Evolutionary conservation across 2,888 invertebrate species (phyloP).

Genomic region (Muscina levida): DNA sequence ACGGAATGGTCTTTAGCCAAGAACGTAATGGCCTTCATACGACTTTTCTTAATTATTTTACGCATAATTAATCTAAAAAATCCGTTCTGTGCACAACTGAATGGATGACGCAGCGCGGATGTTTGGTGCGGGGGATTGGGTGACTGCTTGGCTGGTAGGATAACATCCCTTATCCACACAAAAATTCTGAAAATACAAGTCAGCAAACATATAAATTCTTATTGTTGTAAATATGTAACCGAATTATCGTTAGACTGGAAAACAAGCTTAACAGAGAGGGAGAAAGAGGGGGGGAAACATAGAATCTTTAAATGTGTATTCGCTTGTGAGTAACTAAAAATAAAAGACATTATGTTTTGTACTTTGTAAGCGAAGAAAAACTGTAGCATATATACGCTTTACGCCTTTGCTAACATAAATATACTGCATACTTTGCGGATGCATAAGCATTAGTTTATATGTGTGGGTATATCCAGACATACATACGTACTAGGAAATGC

Average conservation of each 20-base stretch:
- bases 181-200: not conserved
- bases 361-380: not conserved
- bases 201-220: not conserved
- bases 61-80: slow-evolving; percentile 62
- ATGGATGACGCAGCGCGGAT: not conserved
- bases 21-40: slow-evolving; percentile 58
- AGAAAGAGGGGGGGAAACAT: not conserved
- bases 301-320: slow-evolving; percentile 6
- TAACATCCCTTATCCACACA: not conserved
- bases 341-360: slow-evolving; percentile 20
- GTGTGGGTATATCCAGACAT: not conserved
- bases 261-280: not conserved
- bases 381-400: not conserved
- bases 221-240: slow-evolving; percentile 5
- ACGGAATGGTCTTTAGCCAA: slow-evolving; percentile 22
- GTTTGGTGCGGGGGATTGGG: too few species aligned
- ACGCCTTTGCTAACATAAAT: not conserved
- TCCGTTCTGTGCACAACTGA: slow-evolving; percentile 19
- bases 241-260: not conserved
- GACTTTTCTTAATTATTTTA: slow-evolving; percentile 63
- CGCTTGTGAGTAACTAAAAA: not conserved
- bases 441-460: not conserved
- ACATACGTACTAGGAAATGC: not conserved
- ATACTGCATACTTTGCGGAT: not conserved
- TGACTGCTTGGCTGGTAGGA: too few species aligned